phyloP scores from a whole-genome alignment of 2,797 vertebrate genomes.

The Cryptoprocta ferox region DNA sequence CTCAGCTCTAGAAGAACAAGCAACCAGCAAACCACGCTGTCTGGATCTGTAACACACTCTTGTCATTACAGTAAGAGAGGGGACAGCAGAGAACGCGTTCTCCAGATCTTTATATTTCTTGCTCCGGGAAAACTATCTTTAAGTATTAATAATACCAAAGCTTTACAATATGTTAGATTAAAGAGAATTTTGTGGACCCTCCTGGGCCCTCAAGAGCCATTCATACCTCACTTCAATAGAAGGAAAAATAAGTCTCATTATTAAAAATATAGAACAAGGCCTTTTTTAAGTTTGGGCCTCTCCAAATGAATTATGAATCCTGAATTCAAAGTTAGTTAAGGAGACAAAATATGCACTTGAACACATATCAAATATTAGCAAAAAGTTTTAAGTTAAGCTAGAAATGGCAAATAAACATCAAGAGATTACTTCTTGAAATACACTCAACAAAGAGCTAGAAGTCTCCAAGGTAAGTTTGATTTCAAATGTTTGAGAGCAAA shows the following conservation, averaged over 20 bases:
- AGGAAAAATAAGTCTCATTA: constrained; percentile 20
- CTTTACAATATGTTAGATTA: neutral
- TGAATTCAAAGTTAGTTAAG: constrained; percentile 9
- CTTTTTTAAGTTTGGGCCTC: constrained; percentile 10
- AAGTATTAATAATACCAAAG: constrained; percentile 12
- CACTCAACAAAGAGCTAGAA: neutral
- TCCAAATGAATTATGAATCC: neutral
- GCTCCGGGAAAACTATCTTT: neutral
- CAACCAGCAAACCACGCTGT: neutral
- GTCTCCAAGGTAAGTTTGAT: neutral
- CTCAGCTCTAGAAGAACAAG: neutral
- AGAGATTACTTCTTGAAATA: neutral
- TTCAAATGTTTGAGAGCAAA: neutral
- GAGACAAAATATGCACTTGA: constrained; percentile 16
- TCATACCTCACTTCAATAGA: neutral
- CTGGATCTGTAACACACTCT: neutral
- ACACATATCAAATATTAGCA: neutral
- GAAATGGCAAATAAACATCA: neutral
- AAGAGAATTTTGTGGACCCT: neutral
- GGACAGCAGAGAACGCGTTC: neutral
- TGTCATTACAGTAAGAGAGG: neutral
- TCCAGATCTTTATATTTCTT: neutral
- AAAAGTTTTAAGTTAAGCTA: neutral
- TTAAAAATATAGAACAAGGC: neutral
- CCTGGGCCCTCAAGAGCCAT: neutral